Conservation (phyloP, 2,113 vertebrate genomes). For the Tor tambroides region DNA sequence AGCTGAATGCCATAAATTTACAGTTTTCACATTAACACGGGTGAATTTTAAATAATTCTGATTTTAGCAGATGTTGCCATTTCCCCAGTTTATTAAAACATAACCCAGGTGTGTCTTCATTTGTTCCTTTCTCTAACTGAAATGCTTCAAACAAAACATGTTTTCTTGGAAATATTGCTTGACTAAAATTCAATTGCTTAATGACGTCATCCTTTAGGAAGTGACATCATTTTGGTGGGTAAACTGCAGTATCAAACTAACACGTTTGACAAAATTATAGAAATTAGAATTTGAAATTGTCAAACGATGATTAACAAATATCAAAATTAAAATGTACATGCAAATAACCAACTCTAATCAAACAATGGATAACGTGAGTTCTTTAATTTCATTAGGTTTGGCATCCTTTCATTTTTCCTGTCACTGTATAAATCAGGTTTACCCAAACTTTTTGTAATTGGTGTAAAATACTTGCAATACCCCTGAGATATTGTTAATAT, state of each 20-base stretch:
- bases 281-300: background rate
- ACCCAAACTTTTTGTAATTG: background rate
- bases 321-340: background rate
- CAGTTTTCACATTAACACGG: too few species aligned
- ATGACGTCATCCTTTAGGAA: background rate
- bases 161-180: background rate
- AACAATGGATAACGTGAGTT: background rate
- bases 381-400: background rate
- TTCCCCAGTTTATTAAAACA: background rate
- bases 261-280: background rate
- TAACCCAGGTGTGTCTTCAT: background rate
- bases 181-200: background rate
- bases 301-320: background rate
- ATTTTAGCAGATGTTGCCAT: background rate
- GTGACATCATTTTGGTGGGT: background rate
- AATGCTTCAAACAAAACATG: background rate
- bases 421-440: background rate
- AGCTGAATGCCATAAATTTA: too few species aligned
- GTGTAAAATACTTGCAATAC: background rate
- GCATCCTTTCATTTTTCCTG: background rate
- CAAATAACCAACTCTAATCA: background rate
- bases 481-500: background rate
- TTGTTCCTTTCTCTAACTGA: background rate
- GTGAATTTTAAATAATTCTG: background rate
- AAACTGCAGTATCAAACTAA: background rate